Evolutionary conservation across 2,888 invertebrate species (phyloP), one percentile per base, ranked within the genome.

Genomic region (Callyntrura guangdongensis): DNA sequence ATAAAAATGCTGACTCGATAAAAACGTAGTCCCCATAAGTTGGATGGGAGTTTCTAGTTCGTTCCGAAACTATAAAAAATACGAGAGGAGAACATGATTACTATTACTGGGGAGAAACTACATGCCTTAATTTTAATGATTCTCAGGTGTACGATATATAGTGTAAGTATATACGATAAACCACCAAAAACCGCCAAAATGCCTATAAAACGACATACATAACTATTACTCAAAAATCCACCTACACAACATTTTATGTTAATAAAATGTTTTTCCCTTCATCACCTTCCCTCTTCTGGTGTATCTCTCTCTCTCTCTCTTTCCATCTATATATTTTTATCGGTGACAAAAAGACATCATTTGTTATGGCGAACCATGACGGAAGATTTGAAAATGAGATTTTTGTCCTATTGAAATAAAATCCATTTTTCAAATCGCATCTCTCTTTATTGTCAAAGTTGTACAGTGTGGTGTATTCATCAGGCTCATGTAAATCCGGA

Each of bases 361-460:
- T 79, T 49, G 79, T 79, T 53, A 79, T 53, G 27, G 79, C 17
- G 22, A 79, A 49, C 59, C 59, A 85, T 85, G 84, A 72, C 72
- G n/a, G 77, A 86, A 17, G 61, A 86, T 45, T 74, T 11, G n/a
- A n/a, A 49, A 74, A 59, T n/a, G 22, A 47, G 85, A 69, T 74
- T 87, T 74, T 20, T 69, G n/a, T 36, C 49, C 56, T 47, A 79
- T 79, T 69, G 67, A 81, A 64, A 81, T 79, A 87, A 77, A 87
- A 87, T 87, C 79, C 79, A 79, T 87, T 87, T 87, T 87, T 87
- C 79, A 86, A 72, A 72, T 72, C 72, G 12, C 85, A 72, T 72
- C 27, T 53, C 36, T 81, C 49, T 85, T 53, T 11, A 53, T 72
- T 69, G 72, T 56, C 56, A 72, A 25, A 12, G 11, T 49, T 2